Evolutionary conservation across 1,140 invertebrate genomes (phyloP).

Genomic region (Bicyclus anynana): DNA sequence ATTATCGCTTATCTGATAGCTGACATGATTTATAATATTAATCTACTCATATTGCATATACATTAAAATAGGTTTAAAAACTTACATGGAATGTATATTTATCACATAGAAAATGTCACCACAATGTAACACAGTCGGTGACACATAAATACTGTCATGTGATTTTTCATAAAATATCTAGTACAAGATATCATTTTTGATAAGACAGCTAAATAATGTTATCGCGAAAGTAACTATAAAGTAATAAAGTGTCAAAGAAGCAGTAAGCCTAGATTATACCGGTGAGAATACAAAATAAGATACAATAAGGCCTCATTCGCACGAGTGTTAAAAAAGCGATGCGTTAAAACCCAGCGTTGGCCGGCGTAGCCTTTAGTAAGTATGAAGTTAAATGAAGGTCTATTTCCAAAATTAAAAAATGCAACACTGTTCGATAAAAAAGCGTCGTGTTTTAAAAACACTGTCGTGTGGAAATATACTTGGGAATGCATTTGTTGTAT

Average conservation of each 20-base stretch:
- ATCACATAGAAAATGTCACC: background rate
- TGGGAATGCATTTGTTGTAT: no score
- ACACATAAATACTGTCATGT: background rate
- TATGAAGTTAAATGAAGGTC: no score
- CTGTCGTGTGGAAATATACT: no score
- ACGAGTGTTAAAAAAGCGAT: no score
- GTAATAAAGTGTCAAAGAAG: background rate
- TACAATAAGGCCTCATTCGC: background rate
- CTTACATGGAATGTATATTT: slow-evolving; percentile 20
- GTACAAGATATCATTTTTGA: background rate
- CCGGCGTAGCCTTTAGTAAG: no score
- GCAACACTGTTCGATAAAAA: no score
- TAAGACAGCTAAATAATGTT: background rate
- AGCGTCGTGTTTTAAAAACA: no score
- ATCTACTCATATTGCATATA: background rate
- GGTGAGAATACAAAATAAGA: background rate
- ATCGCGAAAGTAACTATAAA: background rate
- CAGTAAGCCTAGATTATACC: background rate
- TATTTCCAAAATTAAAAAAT: no score
- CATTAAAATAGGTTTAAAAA: slow-evolving; percentile 6
- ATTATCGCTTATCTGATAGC: slow-evolving; percentile 4
- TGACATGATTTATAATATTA: background rate
- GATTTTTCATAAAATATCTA: slow-evolving; percentile 6
- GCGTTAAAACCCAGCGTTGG: no score
- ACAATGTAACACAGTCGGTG: background rate